Evolutionary conservation across 2,113 vertebrate genomes (phyloP).

Genomic region (Prunella fulvescens): DNA sequence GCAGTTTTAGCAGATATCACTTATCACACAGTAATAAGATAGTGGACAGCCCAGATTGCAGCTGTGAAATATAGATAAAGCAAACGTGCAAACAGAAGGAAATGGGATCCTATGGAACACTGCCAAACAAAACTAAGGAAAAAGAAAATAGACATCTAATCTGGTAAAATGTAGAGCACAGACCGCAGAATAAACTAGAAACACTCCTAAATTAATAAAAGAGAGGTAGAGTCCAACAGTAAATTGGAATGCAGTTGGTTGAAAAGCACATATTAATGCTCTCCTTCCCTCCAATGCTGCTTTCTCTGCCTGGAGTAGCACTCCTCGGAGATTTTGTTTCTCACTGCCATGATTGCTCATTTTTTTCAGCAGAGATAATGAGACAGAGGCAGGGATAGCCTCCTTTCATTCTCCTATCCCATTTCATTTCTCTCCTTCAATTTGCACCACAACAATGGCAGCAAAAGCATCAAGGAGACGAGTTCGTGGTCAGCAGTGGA

Average conservation of each 20-base stretch:
- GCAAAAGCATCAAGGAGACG: not conserved
- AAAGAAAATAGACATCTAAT: constrained; percentile 1
- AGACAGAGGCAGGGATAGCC: not conserved
- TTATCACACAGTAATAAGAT: not conserved
- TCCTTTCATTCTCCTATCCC: not conserved
- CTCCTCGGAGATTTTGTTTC: constrained; percentile 32
- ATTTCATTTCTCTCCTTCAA: constrained; percentile 19
- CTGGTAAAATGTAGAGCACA: not conserved
- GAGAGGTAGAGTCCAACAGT: not conserved
- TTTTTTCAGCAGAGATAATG: constrained; percentile 25
- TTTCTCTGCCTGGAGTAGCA: not conserved
- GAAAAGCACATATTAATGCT: not conserved
- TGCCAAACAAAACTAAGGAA: not conserved
- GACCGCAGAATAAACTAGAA: not conserved
- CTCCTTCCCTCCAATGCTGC: not conserved
- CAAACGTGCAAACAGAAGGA: constrained; percentile 5
- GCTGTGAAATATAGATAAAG: constrained; percentile 2
- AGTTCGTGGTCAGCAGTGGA: not conserved
- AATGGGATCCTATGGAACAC: not conserved
- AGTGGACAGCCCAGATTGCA: constrained; percentile 18
- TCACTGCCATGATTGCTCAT: not conserved
- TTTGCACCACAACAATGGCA: not conserved
- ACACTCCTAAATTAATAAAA: constrained; percentile 18
- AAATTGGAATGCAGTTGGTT: constrained; percentile 15
- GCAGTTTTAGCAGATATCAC: constrained; percentile 14